phyloP scores from a whole-genome alignment of 2,797 vertebrate species.

The Gadopsis marmoratus region DNA sequence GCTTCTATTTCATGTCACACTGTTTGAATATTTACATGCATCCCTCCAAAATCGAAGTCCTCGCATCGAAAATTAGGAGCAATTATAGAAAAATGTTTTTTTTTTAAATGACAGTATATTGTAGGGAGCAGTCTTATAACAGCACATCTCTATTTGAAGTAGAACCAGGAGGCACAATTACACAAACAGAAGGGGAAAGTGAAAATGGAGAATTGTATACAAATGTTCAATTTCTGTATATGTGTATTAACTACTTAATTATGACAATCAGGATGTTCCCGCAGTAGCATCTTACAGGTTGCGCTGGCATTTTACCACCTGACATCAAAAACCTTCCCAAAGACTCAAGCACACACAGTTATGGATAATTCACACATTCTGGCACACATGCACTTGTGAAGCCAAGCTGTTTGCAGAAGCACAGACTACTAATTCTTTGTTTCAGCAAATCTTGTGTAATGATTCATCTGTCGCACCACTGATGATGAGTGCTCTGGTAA shows the following conservation, averaged over 20 bases:
- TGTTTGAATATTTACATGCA: conserved; percentile 20
- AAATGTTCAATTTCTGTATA: conserved; percentile 46
- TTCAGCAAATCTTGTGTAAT: conserved; percentile 27
- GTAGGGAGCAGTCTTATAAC: conserved; percentile 24
- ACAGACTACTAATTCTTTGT: conserved; percentile 41
- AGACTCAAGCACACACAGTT: conserved; percentile 55
- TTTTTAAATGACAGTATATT: neutral
- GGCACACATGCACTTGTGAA: conserved; percentile 44
- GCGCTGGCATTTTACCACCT: conserved; percentile 45
- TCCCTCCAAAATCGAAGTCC: conserved; percentile 7
- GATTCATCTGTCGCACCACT: conserved; percentile 43
- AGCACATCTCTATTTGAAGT: conserved; percentile 61
- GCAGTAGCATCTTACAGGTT: conserved; percentile 55
- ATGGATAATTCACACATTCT: conserved; percentile 44
- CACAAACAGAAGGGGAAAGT: conserved; percentile 47
- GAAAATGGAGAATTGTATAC: conserved; percentile 46
- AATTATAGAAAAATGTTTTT: neutral
- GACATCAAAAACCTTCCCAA: conserved; percentile 61
- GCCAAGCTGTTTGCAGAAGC: conserved; percentile 61
- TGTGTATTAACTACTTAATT: conserved; percentile 57
- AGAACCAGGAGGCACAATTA: conserved; percentile 13
- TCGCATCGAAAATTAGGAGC: neutral
- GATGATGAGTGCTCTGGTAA: conserved; percentile 44
- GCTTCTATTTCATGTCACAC: conserved; percentile 27
- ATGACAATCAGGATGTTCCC: conserved; percentile 82